Base-by-base conservation (phyloP, 1,140 invertebrate species). In the Yoshiicerus persimilis region DNA sequence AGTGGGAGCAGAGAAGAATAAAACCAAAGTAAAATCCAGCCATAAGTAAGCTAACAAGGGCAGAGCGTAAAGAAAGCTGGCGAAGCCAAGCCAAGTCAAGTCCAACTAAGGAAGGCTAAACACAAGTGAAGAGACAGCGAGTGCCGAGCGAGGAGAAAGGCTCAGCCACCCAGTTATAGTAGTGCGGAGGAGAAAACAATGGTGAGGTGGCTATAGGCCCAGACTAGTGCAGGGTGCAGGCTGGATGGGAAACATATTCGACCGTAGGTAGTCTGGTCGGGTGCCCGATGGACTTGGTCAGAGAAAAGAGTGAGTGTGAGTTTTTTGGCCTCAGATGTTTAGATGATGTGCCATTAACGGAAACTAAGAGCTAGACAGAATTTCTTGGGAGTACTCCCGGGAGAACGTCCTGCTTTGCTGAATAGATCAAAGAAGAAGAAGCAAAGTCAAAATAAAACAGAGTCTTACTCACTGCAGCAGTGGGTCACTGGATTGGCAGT, bases 241-340 rank as follows among this genome's bases (percentile, higher is more conserved):
- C 8, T 5, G 30, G 30, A 34, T 9, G 36, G 70, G 32, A 66
- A 66, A 66, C 62, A 66, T 25, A 20, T 36, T 77, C n/a, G 75
- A 80, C 34, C 75, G 38, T 80, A 80, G 75, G 75, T 4, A 16
- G 47, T 16, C 41, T 47, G 41, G 3, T 6, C 75, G 13, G 32
- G 34, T 36, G 75, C 75, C 75, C 75, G 75, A 80, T 80, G 75
- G 75, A 80, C 75, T 80, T 80, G 75, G 75, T 75, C 30, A 32
- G 32, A 75, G n/a, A 80, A 80, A 38, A 32, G 32, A 80, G 75
- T 38, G 75, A 80, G 75, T 80, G 75, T 80, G 75, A 80, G 75
- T 77, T 87, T 77, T 41, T 47, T 83, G 41, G 86, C 86, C 39
- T 87, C 86, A 87, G 70, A 87, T 87, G 86, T 87, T 87, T 80